Conservation (phyloP, 2,113 vertebrate species). For the Chlorodrepanis virens region DNA sequence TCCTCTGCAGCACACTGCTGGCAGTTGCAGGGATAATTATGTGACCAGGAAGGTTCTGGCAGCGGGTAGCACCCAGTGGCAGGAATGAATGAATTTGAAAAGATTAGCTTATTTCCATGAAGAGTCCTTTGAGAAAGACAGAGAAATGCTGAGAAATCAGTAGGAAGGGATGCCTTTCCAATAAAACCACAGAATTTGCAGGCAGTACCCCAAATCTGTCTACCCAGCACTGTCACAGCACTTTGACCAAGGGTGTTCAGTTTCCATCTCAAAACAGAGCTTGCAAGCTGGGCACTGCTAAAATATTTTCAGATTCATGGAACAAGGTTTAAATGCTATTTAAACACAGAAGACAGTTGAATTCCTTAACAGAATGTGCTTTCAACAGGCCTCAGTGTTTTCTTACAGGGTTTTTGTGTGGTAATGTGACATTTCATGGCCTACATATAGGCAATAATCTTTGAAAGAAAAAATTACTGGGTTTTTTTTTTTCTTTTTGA, state of each 20-base stretch:
- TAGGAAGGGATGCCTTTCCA: background rate
- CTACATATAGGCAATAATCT: slow-evolving; percentile 39
- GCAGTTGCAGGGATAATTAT: background rate
- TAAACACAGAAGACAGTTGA: background rate
- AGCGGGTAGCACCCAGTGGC: background rate
- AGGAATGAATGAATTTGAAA: slow-evolving; percentile 25
- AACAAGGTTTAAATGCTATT: background rate
- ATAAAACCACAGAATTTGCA: background rate
- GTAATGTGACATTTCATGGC: slow-evolving; percentile 65
- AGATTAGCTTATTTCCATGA: slow-evolving; percentile 17
- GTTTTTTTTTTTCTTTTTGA: background rate
- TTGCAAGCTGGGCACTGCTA: background rate
- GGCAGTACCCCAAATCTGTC: background rate
- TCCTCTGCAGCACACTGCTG: slow-evolving; percentile 5
- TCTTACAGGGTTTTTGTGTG: slow-evolving; percentile 62
- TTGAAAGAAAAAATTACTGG: slow-evolving; percentile 30
- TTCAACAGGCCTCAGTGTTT: slow-evolving; percentile 2
- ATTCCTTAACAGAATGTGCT: slow-evolving; percentile 9
- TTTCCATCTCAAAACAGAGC: background rate
- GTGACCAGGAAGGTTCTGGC: slow-evolving; percentile 13
- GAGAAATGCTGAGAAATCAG: background rate
- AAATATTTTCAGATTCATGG: background rate
- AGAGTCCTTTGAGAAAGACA: slow-evolving; percentile 1
- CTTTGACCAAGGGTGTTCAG: background rate
- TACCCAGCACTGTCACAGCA: background rate